Evolutionary conservation across 2,113 vertebrate species (phyloP).

Genomic region (Neomonachus schauinslandi): DNA sequence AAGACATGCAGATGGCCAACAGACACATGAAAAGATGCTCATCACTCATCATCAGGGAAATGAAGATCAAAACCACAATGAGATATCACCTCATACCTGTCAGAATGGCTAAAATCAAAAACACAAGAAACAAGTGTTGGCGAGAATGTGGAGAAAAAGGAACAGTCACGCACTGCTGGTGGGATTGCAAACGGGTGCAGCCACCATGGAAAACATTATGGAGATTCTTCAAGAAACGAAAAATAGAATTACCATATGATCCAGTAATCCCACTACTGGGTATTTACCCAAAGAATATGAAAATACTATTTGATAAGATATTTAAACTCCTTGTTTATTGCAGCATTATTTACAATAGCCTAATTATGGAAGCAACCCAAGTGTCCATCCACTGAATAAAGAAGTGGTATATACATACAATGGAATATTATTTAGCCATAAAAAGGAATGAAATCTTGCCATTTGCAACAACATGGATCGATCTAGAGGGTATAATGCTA

Average conservation of each 20-base stretch:
- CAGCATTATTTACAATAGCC: not conserved
- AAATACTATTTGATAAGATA: not conserved
- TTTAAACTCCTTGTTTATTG: not conserved
- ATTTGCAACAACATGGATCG: not conserved
- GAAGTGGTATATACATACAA: not conserved
- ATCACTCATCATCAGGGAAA: not conserved
- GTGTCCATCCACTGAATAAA: not conserved
- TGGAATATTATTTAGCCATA: not conserved
- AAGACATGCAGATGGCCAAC: not conserved
- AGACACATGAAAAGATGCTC: not conserved
- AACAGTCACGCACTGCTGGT: not conserved
- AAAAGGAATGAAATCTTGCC: not conserved
- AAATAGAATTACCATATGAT: not conserved
- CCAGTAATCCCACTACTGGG: not conserved
- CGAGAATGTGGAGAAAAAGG: not conserved
- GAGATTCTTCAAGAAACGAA: not conserved
- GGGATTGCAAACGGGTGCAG: not conserved
- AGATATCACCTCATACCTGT: not conserved
- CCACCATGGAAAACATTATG: not conserved
- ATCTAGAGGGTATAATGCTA: not conserved
- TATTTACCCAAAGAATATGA: not conserved
- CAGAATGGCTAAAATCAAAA: not conserved
- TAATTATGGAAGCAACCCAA: not conserved
- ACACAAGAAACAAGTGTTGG: not conserved
- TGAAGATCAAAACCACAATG: not conserved